These are phyloP conservation scores for Stegodyphus mimosarum DNA, from an alignment of 1,140 invertebrate genomes.

Conservation along the genomic window DNA sequence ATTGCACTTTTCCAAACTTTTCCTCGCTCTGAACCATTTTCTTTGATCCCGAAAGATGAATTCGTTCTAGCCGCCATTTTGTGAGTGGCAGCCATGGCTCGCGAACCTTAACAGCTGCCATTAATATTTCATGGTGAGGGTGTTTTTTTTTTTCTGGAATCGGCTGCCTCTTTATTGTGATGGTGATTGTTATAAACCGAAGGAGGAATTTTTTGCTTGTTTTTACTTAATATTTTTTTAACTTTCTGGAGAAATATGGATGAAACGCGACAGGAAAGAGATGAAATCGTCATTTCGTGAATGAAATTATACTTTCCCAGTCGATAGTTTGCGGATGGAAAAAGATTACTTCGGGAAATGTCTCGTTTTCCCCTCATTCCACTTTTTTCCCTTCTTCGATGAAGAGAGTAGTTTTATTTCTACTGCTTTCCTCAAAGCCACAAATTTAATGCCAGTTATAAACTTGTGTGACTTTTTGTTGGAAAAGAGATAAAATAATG, in stretches of 20 bases:
- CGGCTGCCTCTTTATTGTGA: constrained; percentile 2
- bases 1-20: constrained; percentile 26
- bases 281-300: background rate
- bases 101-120: constrained; percentile 21
- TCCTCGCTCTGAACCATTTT: constrained; percentile 5
- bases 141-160: background rate
- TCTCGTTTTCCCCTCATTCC: background rate
- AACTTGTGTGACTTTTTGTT: too few species aligned
- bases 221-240: constrained; percentile 8
- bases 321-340: background rate
- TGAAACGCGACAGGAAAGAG: background rate
- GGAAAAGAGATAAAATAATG: too few species aligned
- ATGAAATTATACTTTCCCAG: background rate
- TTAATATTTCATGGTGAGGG: constrained; percentile 25
- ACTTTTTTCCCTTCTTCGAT: too few species aligned
- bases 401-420: too few species aligned
- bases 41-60: constrained; percentile 20
- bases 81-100: background rate
- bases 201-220: constrained; percentile 1
- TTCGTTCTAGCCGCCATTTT: constrained; percentile 2
- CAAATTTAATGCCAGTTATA: too few species aligned
- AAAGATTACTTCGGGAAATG: background rate
- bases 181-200: constrained; percentile 17
- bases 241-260: background rate
- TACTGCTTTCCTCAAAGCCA: too few species aligned